Evolutionary conservation across 2,888 invertebrate species (phyloP), one percentile per base, ranked within the genome.

Genomic region (Athalia rosae): DNA sequence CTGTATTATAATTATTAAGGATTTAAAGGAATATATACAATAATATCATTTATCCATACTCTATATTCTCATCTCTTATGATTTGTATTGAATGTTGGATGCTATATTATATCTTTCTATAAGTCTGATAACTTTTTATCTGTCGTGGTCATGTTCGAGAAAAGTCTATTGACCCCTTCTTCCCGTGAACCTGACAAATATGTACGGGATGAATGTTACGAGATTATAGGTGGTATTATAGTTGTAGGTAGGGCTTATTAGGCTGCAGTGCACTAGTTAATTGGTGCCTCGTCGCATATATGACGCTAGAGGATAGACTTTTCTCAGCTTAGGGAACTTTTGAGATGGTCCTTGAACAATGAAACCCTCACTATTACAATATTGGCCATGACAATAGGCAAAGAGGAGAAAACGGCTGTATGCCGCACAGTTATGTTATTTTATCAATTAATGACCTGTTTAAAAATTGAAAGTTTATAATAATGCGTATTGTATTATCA

Each of bases 271-370:
- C 59, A 41, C 74, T 58, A 28, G 28, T 28, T 28, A 28, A 28
- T 71, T 45, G 43, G 59, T 71, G 71, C 59, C 59, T 43, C 59
- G 28, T 50, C 53, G 67, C 67, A 53, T 15, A 63, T 45, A 63
- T 4, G 74, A 50, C 61, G 74, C 62, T 74, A 59, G 80, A 80
- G 77, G 83, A 86, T 87, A 86, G 86, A 86, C 84, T 87, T 86
- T 87, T 86, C 84, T 89, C 85, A 84, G 87, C 87, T 87, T 88
- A 87, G 89, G 91, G 90, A 91, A 91, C 91, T 91, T 91, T 91
- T 91, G 91, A 91, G 91, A 91, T 91, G 91, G 91, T 91, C 91
- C 91, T 91, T 90, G 90, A 89, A 89, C 88, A 89, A 88, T 89
- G 87, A 85, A 85, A 84, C 77, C 82, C 71, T 78, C 76, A 53